Evolutionary conservation across 2,888 invertebrate species (phyloP).

Genomic region (Eilema depressum): DNA sequence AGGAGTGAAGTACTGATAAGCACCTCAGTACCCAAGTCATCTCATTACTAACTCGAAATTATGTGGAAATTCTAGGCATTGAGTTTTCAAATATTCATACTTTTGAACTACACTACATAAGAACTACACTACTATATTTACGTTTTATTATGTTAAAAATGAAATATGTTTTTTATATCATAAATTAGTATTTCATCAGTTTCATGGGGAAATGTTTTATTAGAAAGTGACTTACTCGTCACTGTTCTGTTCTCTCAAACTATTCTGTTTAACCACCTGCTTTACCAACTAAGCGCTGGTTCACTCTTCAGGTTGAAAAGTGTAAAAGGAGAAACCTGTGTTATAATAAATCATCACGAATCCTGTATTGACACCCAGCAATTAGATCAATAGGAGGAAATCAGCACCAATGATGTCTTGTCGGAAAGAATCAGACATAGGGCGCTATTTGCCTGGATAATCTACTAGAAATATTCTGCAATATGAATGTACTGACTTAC

Average conservation of each 20-base stretch:
- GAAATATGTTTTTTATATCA: too few species aligned
- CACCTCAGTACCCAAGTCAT: not conserved
- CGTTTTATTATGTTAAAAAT: too few species aligned
- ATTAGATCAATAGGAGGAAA: too few species aligned
- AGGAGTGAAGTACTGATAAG: too few species aligned
- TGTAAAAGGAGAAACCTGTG: too few species aligned
- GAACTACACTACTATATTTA: not conserved
- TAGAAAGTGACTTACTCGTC: not conserved
- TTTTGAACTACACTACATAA: too few species aligned
- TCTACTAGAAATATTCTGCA: not conserved
- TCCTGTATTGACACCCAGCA: too few species aligned
- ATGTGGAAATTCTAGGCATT: not conserved
- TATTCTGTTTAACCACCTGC: not conserved
- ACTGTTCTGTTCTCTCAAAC: not conserved
- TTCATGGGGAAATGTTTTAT: not conserved
- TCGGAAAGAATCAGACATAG: not conserved
- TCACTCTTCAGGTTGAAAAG: not conserved
- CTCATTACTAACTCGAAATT: not conserved
- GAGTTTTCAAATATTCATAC: not conserved
- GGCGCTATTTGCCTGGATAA: not conserved
- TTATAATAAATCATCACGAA: too few species aligned
- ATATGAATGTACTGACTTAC: too few species aligned
- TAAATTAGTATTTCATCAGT: too few species aligned
- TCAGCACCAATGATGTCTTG: too few species aligned
- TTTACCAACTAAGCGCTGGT: not conserved